A percentile compares a stretch with the other conserved stretches of the same genome.
These are phyloP conservation scores for Eupithecia tripunctaria DNA, from an alignment of 2,888 invertebrate genomes.

Conservation along the genomic window DNA sequence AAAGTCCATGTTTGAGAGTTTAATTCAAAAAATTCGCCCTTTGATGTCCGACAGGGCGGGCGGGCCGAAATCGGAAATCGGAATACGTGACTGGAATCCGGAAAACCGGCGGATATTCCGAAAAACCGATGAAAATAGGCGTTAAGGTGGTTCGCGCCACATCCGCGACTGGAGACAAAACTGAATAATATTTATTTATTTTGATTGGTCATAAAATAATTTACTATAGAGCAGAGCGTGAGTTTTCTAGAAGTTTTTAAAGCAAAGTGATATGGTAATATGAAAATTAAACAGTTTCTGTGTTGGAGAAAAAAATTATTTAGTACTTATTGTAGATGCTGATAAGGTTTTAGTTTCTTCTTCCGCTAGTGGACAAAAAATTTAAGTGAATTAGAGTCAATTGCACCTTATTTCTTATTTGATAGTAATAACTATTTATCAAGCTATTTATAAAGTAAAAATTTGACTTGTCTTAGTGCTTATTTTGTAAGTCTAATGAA, in stretches of 20 bases:
- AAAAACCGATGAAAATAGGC: not conserved
- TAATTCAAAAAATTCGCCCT: slow-evolving; percentile 9
- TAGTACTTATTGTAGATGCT: too few species aligned
- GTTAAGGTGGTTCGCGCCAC: not conserved
- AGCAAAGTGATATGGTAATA: not conserved
- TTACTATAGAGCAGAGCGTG: not conserved
- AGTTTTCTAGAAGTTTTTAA: not conserved
- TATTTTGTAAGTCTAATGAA: too few species aligned
- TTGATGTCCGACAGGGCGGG: not conserved
- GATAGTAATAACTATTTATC: too few species aligned
- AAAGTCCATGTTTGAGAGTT: not conserved
- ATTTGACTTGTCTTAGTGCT: too few species aligned
- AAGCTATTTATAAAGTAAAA: too few species aligned
- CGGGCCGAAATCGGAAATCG: slow-evolving; percentile 9
- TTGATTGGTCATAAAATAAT: not conserved
- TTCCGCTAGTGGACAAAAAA: too few species aligned
- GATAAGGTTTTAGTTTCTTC: too few species aligned
- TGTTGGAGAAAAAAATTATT: not conserved
- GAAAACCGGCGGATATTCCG: not conserved
- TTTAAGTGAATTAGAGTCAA: too few species aligned
- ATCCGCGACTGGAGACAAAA: not conserved
- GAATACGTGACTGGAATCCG: slow-evolving; percentile 8
- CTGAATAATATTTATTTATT: not conserved
- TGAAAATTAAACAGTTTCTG: not conserved
- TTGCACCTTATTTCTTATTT: too few species aligned